Base-by-base conservation (phyloP, 2,888 invertebrate species). In the Zygogramma bicolorata region DNA sequence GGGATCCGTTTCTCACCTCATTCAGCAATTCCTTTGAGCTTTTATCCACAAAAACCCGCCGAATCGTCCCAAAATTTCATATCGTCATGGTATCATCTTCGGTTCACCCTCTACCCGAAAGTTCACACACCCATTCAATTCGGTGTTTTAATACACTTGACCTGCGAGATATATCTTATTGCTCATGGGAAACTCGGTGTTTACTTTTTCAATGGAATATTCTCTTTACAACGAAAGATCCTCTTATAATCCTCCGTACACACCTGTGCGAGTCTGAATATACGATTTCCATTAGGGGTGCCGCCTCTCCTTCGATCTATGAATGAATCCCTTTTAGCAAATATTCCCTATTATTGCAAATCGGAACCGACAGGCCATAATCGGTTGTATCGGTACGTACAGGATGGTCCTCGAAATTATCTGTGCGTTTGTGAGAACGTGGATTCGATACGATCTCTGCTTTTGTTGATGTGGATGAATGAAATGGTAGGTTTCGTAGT, bases 261-360 rank as follows among this genome's bases (percentile, higher is more conserved):
- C 63, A 63, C 63, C 63, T 63, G 63, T 63, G 63, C 63, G 6
- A 29, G 31, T 18, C 13, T 46, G 46, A 46, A 63, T 62, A 63
- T 63, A 63, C 63, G 46, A 63, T 63, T 46, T 29, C 46, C 63
- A 63, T 63, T 63, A 63, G 46, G 40, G 22, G 62, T 63, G 25
- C 38, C 38, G 38, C 63, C 63, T 46, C 63, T 46, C 49, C 42
- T 20, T 1, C 15, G 31, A 63, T 63, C 15, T 29, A 63, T 63
- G 63, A 63, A 63, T 63, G 63, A 63, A 46, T 46, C 63, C 63
- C 63, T 63, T 63, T 63, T 63, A 31, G 63, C 63, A 15, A 63
- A 63, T 46, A 63, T 31, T 63, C 29, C 27, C 46, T 27, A 53
- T 53, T 46, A 34, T 63, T 29, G 63, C 63, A 46, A 63, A 63